Base-by-base conservation (phyloP, 2,113 vertebrate genomes). In the Mesocricetus auratus region DNA sequence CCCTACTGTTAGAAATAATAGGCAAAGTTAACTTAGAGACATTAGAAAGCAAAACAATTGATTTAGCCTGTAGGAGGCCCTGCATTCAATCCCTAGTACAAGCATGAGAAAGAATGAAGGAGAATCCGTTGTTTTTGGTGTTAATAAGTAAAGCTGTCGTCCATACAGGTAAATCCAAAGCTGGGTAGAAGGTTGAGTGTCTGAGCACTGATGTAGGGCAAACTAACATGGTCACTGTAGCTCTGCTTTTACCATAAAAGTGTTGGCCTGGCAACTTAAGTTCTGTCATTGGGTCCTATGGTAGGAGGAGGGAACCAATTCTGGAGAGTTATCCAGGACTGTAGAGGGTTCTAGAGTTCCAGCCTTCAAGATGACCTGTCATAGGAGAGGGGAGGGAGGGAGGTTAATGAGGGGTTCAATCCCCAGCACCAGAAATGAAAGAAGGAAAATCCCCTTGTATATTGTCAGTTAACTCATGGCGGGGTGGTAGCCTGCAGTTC, bases 21-120 rank as follows among this genome's bases (percentile, higher is more conserved):
- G 93, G 47, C 66, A 47, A 62, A 42, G 62, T 90, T 89, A 66
- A 50, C 74, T 91, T 82, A 71, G 47, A 31, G 90, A 79, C 29
- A 12, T 45, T 19, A 1, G 16, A 68, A 87, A 16, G 36, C 66
- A 33, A 64, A 4, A 39, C 5, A 42, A 2, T 62, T 4, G 7
- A 31, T 15, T 1, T 62, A 64, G 58, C n/a, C n/a, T 42, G n/a
- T 42, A 24, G 13, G 58, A 83, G 58, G 4, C 24, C 3, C 21
- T 56, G 8, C 12, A 6, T 58, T 89, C 42, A 36, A 3, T 47
- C 62, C 42, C 10, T 31, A 86, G 39, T 45, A 21, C 6, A 22
- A 53, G 45, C 31, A n/a, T 45, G 10, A 50, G 64, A 31, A 21
- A 12, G 2, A 15, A 53, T 22, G 47, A 21, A 21, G 50, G n/a